These are phyloP conservation scores for Orycteropus afer DNA, from an alignment of 2,113 vertebrate species.

Conservation along the genomic window DNA sequence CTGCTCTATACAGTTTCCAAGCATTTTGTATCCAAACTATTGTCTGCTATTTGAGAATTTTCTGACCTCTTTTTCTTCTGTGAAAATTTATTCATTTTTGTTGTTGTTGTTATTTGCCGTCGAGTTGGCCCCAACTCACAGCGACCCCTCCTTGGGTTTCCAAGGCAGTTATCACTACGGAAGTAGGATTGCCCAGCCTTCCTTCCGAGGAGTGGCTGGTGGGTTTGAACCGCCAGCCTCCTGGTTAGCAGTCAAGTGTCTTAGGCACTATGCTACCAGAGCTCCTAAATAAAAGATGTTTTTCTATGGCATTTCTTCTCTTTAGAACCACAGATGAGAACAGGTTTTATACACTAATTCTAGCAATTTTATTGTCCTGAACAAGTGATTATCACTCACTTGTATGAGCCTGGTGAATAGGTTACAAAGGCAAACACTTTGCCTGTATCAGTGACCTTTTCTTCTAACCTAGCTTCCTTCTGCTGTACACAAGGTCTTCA, in stretches of 20 bases:
- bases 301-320: not conserved
- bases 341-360: not conserved
- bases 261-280: too few species aligned
- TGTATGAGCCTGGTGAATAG: not conserved
- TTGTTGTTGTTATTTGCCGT: too few species aligned
- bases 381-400: not conserved
- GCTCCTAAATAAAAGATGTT: not conserved
- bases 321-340: not conserved
- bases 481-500: not conserved
- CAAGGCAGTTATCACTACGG: too few species aligned
- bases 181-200: too few species aligned
- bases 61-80: not conserved
- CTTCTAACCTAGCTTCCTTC: not conserved
- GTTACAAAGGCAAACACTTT: not conserved
- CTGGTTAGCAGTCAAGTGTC: too few species aligned
- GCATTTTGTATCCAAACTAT: not conserved
- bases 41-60: not conserved
- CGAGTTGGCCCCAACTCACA: too few species aligned
- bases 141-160: too few species aligned
- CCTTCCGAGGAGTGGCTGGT: too few species aligned
- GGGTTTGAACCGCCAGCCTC: too few species aligned
- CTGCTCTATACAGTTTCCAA: not conserved
- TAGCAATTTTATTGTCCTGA: not conserved
- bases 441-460: not conserved
- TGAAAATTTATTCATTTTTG: not conserved